phyloP scores from a whole-genome alignment of 1,140 invertebrate species.

The Drosophila arawakana region DNA sequence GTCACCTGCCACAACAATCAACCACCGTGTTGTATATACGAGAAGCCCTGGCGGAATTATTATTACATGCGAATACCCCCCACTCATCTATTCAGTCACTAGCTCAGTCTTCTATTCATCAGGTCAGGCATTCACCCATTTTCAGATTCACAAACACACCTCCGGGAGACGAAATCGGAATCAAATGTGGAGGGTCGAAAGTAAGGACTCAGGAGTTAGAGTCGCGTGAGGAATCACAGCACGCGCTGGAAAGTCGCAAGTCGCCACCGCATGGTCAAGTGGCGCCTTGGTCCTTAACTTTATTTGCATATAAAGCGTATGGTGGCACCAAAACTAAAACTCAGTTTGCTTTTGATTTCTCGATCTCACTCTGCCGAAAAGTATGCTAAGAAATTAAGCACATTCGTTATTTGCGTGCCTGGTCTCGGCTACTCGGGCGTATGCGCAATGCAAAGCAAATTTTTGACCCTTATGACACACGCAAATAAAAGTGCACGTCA shows the following conservation, averaged over 20 bases:
- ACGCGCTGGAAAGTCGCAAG: conserved; percentile 46
- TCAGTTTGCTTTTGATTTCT: conserved; percentile 51
- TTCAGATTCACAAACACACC: conserved; percentile 27
- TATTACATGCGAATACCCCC: conserved; percentile 53
- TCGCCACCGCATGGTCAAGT: conserved; percentile 65
- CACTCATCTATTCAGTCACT: conserved; percentile 1
- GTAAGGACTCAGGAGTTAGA: background rate
- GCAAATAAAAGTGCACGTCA: conserved; percentile 76
- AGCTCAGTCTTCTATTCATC: background rate
- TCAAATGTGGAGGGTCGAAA: background rate
- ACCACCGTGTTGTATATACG: conserved; percentile 57
- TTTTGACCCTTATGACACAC: conserved; percentile 58
- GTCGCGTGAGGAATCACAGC: conserved; percentile 76
- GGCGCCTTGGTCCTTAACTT: conserved; percentile 52
- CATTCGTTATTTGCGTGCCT: conserved; percentile 69
- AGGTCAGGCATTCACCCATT: conserved; percentile 7
- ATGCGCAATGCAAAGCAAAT: conserved; percentile 69
- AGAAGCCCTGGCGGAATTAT: conserved; percentile 64
- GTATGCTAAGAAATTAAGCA: conserved; percentile 78
- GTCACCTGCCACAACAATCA: conserved; percentile 68
- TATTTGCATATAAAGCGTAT: conserved; percentile 78
- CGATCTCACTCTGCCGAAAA: conserved; percentile 56
- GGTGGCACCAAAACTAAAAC: conserved; percentile 32
- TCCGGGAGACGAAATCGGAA: conserved; percentile 42
- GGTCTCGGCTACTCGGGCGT: conserved; percentile 47